Evolutionary conservation across 2,888 invertebrate species (phyloP).

Genomic region (Andricus curvator): DNA sequence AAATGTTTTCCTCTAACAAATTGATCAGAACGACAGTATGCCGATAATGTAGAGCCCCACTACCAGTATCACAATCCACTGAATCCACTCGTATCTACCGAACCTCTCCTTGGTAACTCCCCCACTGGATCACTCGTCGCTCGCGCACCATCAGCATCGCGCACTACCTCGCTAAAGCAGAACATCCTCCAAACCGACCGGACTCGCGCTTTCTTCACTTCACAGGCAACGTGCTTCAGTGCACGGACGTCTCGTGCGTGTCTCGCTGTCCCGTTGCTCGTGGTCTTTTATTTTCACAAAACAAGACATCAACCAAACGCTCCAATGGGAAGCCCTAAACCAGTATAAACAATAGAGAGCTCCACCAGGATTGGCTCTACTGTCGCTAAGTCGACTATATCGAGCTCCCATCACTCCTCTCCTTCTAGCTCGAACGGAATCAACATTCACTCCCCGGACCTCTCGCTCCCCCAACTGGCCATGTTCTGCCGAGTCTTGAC

Average conservation of each 20-base stretch:
- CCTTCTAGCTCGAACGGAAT: constrained; percentile 50
- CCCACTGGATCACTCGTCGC: too few species aligned
- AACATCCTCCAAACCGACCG: neutral
- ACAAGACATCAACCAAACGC: constrained; percentile 48
- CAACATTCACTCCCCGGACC: constrained; percentile 50
- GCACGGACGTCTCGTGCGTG: neutral
- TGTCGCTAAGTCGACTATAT: constrained; percentile 72
- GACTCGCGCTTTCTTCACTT: neutral
- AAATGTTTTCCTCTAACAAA: too few species aligned
- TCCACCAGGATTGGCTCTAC: constrained; percentile 64
- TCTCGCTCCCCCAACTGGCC: constrained; percentile 41
- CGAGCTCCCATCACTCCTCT: constrained; percentile 57
- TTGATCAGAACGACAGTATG: too few species aligned
- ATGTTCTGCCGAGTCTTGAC: constrained; percentile 58
- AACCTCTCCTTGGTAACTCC: too few species aligned
- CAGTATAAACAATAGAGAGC: constrained; percentile 68
- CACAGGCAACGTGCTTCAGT: constrained; percentile 1
- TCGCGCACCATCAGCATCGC: too few species aligned
- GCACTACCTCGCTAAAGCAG: neutral
- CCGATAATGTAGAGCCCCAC: too few species aligned
- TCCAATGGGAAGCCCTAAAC: constrained; percentile 64
- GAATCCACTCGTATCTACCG: too few species aligned
- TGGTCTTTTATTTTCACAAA: neutral
- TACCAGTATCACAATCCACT: too few species aligned
- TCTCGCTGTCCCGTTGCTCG: neutral